Evolutionary conservation across 2,888 invertebrate species (phyloP).

Genomic region (Ormyrus thymus): DNA sequence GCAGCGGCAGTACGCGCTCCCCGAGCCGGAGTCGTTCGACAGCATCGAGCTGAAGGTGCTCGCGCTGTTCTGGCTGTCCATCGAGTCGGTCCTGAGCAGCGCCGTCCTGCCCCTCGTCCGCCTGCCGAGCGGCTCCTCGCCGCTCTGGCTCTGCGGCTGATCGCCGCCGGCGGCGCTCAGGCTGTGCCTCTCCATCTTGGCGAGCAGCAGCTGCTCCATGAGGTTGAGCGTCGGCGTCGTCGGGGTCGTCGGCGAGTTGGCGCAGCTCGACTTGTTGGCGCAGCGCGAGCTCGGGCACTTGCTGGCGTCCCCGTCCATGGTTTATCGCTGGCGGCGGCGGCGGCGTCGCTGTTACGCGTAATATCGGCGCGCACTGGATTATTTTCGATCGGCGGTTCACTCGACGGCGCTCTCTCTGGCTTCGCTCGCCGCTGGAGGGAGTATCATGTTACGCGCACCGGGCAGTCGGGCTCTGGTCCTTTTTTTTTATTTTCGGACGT

Average conservation of each 20-base stretch:
- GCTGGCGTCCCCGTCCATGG: constrained; percentile 36
- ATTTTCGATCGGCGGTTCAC: too few species aligned
- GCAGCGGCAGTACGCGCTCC: constrained; percentile 83
- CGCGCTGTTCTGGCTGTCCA: constrained; percentile 80
- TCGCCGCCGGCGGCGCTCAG: constrained; percentile 59
- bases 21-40: constrained; percentile 81
- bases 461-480: too few species aligned
- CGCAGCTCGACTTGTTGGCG: neutral
- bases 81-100: constrained; percentile 82
- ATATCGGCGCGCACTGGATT: too few species aligned
- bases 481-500: too few species aligned
- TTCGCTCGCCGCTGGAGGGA: too few species aligned
- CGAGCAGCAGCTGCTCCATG: constrained; percentile 88
- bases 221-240: constrained; percentile 50
- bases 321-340: too few species aligned
- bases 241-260: constrained; percentile 12
- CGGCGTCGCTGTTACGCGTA: too few species aligned
- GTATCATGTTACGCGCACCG: too few species aligned
- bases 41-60: constrained; percentile 80
- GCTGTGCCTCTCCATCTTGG: constrained; percentile 86
- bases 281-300: constrained; percentile 32
- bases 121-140: constrained; percentile 44
- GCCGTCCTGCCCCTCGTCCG: constrained; percentile 60
- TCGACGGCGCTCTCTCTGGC: too few species aligned
- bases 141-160: constrained; percentile 30